phyloP scores from a whole-genome alignment of 92 coral and sea anemone genomes.

The Plumapathes pennacea region DNA sequence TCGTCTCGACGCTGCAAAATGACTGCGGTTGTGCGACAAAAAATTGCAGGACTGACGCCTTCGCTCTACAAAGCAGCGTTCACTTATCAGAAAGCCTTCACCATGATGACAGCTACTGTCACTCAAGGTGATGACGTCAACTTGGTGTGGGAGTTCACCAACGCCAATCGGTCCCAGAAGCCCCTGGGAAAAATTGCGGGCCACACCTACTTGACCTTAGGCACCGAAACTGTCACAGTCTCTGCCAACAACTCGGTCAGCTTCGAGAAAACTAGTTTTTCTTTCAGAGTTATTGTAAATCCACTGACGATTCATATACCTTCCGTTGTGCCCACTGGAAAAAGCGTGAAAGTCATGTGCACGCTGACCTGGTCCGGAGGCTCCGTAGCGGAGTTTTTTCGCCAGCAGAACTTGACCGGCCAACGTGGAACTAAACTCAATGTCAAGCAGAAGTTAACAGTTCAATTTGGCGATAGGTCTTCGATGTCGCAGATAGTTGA shows the following conservation, averaged over 20 bases:
- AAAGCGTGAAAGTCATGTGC: constrained; percentile 32
- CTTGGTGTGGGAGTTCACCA: constrained; percentile 50
- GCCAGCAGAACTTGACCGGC: constrained; percentile 27
- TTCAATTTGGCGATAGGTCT: constrained; percentile 50
- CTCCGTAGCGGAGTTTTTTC: constrained; percentile 42
- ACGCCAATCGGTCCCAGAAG: neutral
- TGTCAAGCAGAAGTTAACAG: neutral
- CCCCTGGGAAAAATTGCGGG: neutral
- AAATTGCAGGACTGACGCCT: constrained; percentile 52
- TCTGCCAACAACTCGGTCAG: constrained; percentile 43
- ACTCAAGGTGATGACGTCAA: constrained; percentile 27
- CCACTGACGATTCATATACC: constrained; percentile 49
- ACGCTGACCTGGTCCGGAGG: constrained; percentile 58
- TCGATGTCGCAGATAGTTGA: no score
- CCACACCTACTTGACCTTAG: constrained; percentile 12
- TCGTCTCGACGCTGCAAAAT: constrained; percentile 3
- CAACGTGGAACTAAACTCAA: constrained; percentile 37
- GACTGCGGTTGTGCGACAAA: constrained; percentile 38
- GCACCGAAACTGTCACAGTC: constrained; percentile 27
- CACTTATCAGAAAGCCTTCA: constrained; percentile 51
- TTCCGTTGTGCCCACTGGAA: constrained; percentile 21
- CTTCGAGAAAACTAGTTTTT: neutral
- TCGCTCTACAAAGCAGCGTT: constrained; percentile 55
- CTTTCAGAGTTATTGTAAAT: constrained; percentile 34
- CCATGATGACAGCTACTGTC: constrained; percentile 33